Evolutionary conservation across 2,113 vertebrate genomes (phyloP).

Genomic region (human): DNA sequence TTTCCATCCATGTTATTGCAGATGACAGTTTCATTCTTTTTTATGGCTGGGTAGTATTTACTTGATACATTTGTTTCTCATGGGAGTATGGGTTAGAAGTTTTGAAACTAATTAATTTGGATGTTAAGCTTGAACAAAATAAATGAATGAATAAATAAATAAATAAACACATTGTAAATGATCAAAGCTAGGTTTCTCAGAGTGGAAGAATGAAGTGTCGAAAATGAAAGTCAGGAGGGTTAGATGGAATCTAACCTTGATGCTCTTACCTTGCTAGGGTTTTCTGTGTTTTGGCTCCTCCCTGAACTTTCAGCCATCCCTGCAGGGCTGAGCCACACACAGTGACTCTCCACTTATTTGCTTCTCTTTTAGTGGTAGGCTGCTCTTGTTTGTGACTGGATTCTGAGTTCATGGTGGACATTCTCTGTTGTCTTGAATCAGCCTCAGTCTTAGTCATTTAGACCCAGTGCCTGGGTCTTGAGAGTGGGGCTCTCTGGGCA

Average conservation of each 20-base stretch:
- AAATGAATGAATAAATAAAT: not conserved
- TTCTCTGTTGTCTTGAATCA: too few species aligned
- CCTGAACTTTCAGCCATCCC: not conserved
- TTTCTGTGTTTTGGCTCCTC: not conserved
- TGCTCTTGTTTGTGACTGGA: not conserved
- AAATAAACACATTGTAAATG: not conserved
- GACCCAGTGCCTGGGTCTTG: too few species aligned
- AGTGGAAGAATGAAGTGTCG: not conserved
- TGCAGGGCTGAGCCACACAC: not conserved
- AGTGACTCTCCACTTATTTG: not conserved
- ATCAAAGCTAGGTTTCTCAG: not conserved
- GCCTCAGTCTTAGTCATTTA: not conserved
- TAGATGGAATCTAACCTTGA: not conserved
- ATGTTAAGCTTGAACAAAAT: not conserved
- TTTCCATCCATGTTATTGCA: too few species aligned
- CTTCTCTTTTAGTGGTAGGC: not conserved
- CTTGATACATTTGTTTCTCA: not conserved
- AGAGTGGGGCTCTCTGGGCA: not conserved
- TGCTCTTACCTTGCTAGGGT: not conserved
- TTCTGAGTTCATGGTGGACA: not conserved
- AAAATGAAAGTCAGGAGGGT: not conserved
- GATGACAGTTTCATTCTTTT: too few species aligned
- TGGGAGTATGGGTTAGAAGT: not conserved
- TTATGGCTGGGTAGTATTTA: too few species aligned
- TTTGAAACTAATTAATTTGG: not conserved